A percentile compares a stretch with the other conserved stretches of the same genome.
Conservation (phyloP, 1,140 invertebrate genomes). For the Drosophila eugracilis region DNA sequence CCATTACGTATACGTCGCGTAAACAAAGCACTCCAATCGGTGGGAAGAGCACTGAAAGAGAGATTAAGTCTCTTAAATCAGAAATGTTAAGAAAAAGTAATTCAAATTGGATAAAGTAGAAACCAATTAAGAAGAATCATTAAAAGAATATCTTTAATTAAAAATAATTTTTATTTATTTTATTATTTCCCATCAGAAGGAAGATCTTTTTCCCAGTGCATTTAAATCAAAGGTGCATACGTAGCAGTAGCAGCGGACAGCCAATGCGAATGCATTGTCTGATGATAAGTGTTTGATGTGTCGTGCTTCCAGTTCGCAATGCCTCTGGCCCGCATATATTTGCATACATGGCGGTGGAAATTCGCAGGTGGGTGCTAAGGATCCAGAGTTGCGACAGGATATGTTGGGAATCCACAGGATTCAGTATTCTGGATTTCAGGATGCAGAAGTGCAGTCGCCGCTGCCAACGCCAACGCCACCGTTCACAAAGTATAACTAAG, state of each 20-base stretch:
- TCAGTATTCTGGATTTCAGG: conserved; percentile 8
- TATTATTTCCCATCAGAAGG: no score
- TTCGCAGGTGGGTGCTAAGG: conserved; percentile 21
- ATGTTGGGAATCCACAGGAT: conserved; percentile 15
- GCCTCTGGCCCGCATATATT: conserved; percentile 40
- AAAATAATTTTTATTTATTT: neutral
- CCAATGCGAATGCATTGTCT: conserved; percentile 47
- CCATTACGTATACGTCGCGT: conserved; percentile 68
- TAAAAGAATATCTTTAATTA: neutral
- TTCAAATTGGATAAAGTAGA: no score
- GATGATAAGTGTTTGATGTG: conserved; percentile 67
- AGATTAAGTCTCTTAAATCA: neutral
- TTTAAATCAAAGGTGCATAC: conserved; percentile 34
- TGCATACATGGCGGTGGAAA: conserved; percentile 38
- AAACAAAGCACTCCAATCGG: conserved; percentile 36
- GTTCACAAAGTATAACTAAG: conserved; percentile 69
- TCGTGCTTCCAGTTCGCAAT: conserved; percentile 23
- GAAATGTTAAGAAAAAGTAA: no score
- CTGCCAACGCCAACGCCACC: conserved; percentile 27
- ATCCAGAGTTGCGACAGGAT: conserved; percentile 1
- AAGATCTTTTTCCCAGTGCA: neutral
- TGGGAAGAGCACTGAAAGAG: conserved; percentile 2
- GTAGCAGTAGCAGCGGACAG: conserved; percentile 6
- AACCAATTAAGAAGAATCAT: no score
- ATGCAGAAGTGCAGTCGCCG: conserved; percentile 29